These are phyloP conservation scores for Amblyopsis hoosieri DNA, from an alignment of 2,797 vertebrate genomes.

Conservation along the genomic window DNA sequence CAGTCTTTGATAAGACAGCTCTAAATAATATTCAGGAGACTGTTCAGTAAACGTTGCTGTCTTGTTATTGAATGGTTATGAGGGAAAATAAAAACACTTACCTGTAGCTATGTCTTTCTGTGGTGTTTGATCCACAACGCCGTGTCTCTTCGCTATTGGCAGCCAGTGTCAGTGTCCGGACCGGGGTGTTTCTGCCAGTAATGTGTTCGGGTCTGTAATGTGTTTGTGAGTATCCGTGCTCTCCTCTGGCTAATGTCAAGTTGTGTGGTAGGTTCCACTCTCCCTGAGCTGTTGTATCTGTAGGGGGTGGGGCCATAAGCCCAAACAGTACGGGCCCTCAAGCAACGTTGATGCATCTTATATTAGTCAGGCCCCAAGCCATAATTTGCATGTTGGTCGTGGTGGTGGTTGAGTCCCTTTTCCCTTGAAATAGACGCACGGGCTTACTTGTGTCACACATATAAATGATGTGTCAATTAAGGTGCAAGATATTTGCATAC, in stretches of 20 bases:
- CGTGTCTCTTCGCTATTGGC: conserved; percentile 19
- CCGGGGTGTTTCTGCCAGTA: conserved; percentile 14
- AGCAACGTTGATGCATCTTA: conserved; percentile 95
- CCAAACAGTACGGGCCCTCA: conserved; percentile 90
- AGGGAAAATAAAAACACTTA: conserved; percentile 26
- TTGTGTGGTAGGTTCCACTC: conserved; percentile 63
- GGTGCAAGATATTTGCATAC: conserved; percentile 36
- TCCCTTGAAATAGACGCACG: conserved; percentile 24
- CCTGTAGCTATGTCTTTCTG: conserved; percentile 35
- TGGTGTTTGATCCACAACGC: neutral
- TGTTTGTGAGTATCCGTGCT: conserved; percentile 41
- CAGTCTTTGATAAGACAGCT: neutral
- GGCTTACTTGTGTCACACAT: neutral
- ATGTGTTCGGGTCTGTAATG: conserved; percentile 19
- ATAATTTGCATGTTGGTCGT: conserved; percentile 85
- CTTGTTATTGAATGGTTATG: neutral
- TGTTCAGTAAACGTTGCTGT: neutral
- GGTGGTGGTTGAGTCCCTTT: conserved; percentile 18
- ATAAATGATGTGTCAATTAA: conserved; percentile 8
- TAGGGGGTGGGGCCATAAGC: conserved; percentile 90
- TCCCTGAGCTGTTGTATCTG: conserved; percentile 85
- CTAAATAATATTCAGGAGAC: neutral
- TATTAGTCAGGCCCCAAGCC: conserved; percentile 94
- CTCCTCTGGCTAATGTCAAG: conserved; percentile 50
- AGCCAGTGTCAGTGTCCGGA: conserved; percentile 5